Evolutionary conservation across 2,888 invertebrate species (phyloP).

Genomic region (Leptopilina myrica): DNA sequence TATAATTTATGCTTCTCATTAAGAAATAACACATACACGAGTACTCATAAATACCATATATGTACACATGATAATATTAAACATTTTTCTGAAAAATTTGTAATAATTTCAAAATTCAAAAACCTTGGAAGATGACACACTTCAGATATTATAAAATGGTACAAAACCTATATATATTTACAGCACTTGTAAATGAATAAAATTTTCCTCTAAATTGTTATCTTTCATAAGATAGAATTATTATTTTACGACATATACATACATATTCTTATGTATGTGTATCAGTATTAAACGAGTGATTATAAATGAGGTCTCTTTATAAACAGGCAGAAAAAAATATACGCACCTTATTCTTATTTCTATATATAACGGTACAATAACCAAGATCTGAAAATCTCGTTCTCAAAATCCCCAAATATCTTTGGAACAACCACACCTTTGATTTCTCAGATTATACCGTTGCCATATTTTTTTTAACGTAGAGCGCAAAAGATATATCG

Average conservation of each 20-base stretch:
- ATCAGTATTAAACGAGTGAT: background rate
- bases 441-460: constrained; percentile 24
- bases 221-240: constrained; percentile 12
- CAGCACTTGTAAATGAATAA: background rate
- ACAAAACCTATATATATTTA: background rate
- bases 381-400: constrained; percentile 6
- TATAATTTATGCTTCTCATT: background rate
- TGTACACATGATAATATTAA: no score
- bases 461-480: constrained; percentile 1
- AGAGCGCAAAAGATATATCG: no score
- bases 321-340: background rate
- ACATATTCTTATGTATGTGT: background rate
- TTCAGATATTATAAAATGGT: background rate
- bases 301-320: background rate
- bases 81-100: background rate
- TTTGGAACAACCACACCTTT: constrained; percentile 15
- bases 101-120: background rate
- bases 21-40: no score
- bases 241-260: background rate
- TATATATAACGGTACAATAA: constrained; percentile 27
- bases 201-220: constrained; percentile 8
- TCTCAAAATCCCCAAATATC: constrained; percentile 13
- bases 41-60: no score
- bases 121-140: constrained; percentile 2
- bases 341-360: background rate